These are phyloP conservation scores for Otis tarda DNA, from an alignment of 2,113 vertebrate species.

Conservation along the genomic window DNA sequence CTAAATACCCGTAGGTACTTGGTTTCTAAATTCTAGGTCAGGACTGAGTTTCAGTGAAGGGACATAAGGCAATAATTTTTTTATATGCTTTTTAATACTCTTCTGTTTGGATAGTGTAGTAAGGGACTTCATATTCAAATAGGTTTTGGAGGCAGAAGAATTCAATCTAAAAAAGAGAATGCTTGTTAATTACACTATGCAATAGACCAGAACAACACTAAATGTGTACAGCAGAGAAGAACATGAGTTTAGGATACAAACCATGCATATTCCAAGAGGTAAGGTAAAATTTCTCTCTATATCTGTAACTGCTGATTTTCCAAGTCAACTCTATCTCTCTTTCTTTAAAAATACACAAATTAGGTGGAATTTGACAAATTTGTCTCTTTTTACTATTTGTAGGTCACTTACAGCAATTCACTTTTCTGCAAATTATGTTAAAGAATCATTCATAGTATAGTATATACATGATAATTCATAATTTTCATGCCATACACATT, in stretches of 20 bases:
- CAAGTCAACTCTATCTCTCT: not conserved
- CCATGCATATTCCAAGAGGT: not conserved
- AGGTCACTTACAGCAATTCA: not conserved
- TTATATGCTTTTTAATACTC: not conserved
- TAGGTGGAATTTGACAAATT: not conserved
- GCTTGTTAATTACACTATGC: not conserved
- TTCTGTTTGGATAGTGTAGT: not conserved
- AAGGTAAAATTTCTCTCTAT: not conserved
- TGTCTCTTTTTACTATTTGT: not conserved
- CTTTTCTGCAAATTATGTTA: not conserved
- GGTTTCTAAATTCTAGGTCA: not conserved
- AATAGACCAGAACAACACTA: conserved; percentile 7
- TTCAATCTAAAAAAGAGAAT: not conserved
- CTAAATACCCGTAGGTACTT: not conserved
- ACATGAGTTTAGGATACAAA: not conserved
- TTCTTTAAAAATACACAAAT: not conserved
- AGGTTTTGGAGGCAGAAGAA: not conserved
- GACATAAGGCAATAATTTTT: not conserved
- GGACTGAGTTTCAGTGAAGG: not conserved
- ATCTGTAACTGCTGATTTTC: not conserved
- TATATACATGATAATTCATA: not conserved
- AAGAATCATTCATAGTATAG: not conserved
- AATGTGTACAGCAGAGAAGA: not conserved
- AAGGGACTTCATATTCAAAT: not conserved
- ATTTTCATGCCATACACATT: not conserved